Evolutionary conservation across 2,888 invertebrate genomes (phyloP), one percentile per base, ranked within the genome.

Genomic region (Cosmia pyralina): DNA sequence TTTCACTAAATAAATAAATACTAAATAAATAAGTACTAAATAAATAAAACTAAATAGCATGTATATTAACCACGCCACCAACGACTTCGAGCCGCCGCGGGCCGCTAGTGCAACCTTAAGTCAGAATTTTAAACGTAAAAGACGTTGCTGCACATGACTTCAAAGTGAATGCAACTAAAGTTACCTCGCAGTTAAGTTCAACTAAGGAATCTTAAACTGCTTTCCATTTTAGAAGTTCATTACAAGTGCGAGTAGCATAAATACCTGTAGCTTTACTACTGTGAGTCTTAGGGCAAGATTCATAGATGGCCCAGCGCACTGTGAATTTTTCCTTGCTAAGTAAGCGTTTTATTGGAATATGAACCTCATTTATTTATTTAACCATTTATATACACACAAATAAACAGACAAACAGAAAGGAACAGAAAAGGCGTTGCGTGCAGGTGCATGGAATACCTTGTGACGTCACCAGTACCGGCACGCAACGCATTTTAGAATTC

Each of bases 181-280:
- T 63, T 46, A 57, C 17, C 52, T 48, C 19, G 8, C 17, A 57
- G 50, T 78, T 63, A 46, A 64, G 13, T 19, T 46, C 4, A 60
- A 34, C 75, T 60, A n/a, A 4, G n/a, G 5, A 64, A 46, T 48
- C 44, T 65, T 57, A 62, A 69, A 41, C 46, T 34, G 17, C 28
- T 44, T 64, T 73, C 11, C 41, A 50, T 62, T 80, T 46, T 19
- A 34, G 46, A 69, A 58, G 17, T 62, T 48, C 44, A 53, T 65
- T 71, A 58, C 22, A 59, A 67, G 58, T 63, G 57, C 55, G 38
- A 66, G 58, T 55, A 62, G 28, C 59, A 63, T 75, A 63, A 64
- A 41, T 67, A 81, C 76, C 63, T 75, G 66, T 60, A 75, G 63
- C 46, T 81, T 68, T 52, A 57, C 38, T 50, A 59, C 19, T 64